Percentiles rank a stretch among this genome's conserved stretches.
Conservation (phyloP, 2,797 vertebrate genomes). For the Pteropus rufus region DNA sequence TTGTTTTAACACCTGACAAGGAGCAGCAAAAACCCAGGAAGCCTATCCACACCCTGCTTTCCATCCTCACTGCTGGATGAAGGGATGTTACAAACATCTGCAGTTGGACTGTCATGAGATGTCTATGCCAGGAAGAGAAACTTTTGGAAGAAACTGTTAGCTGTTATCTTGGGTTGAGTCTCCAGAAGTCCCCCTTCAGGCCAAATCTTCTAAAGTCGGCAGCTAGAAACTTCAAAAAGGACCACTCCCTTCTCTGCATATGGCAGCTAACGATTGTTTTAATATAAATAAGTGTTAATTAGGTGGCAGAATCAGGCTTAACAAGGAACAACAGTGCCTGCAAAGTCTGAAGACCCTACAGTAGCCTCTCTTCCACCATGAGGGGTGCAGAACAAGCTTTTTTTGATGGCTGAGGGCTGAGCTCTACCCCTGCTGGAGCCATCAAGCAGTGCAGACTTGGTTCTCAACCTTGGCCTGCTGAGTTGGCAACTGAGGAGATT, state of each 20-base stretch:
- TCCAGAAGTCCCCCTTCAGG: conserved; percentile 46
- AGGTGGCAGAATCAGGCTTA: conserved; percentile 41
- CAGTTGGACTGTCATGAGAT: background rate
- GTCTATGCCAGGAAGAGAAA: background rate
- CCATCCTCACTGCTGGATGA: background rate
- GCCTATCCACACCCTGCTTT: conserved; percentile 19
- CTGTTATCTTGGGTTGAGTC: conserved; percentile 12
- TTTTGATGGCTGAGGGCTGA: background rate
- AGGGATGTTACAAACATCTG: background rate
- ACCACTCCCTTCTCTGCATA: conserved; percentile 52
- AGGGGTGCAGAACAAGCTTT: background rate
- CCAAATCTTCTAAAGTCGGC: conserved; percentile 38
- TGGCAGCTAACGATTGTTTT: conserved; percentile 51
- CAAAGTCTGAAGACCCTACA: background rate
- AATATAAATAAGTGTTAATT: conserved; percentile 66
- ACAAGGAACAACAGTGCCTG: background rate
- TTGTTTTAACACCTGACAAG: conserved; percentile 70
- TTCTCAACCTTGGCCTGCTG: background rate
- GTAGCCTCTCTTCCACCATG: background rate
- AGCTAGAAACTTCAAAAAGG: conserved; percentile 59
- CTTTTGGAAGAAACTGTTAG: conserved; percentile 40
- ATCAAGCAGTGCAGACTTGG: background rate
- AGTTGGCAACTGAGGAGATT: background rate
- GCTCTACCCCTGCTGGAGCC: background rate
- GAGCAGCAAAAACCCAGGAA: conserved; percentile 33